phyloP scores from a whole-genome alignment of 2,113 vertebrate species.

The Takifugu bimaculatus region DNA sequence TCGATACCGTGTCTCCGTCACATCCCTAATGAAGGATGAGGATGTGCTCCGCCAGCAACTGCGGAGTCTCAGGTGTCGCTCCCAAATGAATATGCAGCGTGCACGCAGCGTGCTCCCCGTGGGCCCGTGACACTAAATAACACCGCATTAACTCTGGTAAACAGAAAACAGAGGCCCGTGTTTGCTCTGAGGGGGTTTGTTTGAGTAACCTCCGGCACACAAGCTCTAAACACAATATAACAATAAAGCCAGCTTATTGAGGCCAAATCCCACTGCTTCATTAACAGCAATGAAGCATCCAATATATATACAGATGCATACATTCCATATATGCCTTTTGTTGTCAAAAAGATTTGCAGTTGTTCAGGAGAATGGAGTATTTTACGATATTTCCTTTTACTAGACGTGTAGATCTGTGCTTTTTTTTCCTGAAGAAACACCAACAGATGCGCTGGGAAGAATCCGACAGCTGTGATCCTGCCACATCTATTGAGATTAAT shows the following conservation, averaged over 20 bases:
- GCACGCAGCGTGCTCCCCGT: conserved; percentile 68
- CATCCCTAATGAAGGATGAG: conserved; percentile 29
- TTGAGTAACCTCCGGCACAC: conserved; percentile 62
- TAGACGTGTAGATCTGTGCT: too few species aligned
- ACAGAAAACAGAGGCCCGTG: conserved; percentile 42
- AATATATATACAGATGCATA: neutral
- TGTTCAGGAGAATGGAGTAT: neutral
- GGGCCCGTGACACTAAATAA: conserved; percentile 65
- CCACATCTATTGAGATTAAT: too few species aligned
- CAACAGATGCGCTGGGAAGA: neutral
- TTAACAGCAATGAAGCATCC: conserved; percentile 19
- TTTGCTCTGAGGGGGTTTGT: conserved; percentile 52
- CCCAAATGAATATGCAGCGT: conserved; percentile 83
- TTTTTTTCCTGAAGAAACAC: too few species aligned
- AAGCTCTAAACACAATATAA: conserved; percentile 32
- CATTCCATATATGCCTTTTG: neutral
- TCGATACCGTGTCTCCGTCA: conserved; percentile 31
- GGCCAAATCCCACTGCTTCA: conserved; percentile 57
- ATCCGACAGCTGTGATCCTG: neutral
- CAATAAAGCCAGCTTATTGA: conserved; percentile 66
- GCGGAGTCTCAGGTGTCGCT: conserved; percentile 81
- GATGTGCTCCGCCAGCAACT: conserved; percentile 30
- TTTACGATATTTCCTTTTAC: too few species aligned
- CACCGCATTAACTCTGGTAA: conserved; percentile 49
- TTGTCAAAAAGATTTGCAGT: neutral